Evolutionary conservation across 2,113 vertebrate species (phyloP), one percentile per base, ranked within the genome.

Genomic region (Dryoscopus gambensis): DNA sequence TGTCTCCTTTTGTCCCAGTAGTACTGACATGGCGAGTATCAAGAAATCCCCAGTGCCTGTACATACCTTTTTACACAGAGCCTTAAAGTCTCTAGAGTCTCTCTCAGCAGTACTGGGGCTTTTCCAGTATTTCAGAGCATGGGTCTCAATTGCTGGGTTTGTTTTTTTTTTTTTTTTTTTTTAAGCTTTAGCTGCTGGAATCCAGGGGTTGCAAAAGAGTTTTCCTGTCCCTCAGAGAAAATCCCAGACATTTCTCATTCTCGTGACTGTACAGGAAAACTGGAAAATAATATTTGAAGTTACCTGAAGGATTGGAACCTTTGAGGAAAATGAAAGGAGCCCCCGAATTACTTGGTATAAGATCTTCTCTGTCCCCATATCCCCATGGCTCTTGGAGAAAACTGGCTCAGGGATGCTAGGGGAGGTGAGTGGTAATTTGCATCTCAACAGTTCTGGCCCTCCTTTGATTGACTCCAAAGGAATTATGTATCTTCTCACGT

Each of bases 401-500:
- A 95, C 23, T 74, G 70, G 8, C 44, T 89, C 44, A 56, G 91
- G 27, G n/a, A 39, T 3, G 5, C 8, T 70, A 71, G 33, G 50
- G 86, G 64, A 84, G 33, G 25, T 74, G 79, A 92, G 39, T 19
- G 33, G 18, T 67, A 67, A 92, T 95, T 94, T 93, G 77, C 91
- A 87, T 89, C 73, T 78, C 4, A 17, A 13, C 68, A 90, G 67
- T 68, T 67, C 62, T 78, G 56, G 71, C 55, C 74, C 46, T 80
- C 11, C 21, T 90, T 95, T 93, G 90, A 88, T 81, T 94, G 86
- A 95, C 80, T 95, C 80, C 73, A 84, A 63, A 95, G 80, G 80
- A 92, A 92, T 95, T 83, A 50, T 31, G 35, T 80, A 52, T 96
- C 70, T 94, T 94, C 81, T 97, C 78, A 83, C 5, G 2, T 86